Percentiles rank a stretch among this genome's conserved stretches.
Evolutionary conservation across 2,888 invertebrate species (phyloP).

Genomic region (Slavum lentiscoides): DNA sequence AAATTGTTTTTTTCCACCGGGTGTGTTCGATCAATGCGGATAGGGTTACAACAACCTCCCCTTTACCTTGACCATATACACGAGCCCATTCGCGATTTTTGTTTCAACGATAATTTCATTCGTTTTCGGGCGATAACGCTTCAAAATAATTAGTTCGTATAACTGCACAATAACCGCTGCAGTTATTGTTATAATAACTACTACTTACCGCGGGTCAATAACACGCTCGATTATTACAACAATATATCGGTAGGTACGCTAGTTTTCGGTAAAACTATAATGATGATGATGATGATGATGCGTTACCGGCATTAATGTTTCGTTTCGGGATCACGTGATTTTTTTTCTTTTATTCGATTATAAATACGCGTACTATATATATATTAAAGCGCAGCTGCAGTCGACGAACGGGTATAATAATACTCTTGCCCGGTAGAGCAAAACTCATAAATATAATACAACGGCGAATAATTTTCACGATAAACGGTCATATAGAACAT

Average conservation of each 20-base stretch:
- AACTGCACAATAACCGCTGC: no score
- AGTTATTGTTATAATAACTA: no score
- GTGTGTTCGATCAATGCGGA: no score
- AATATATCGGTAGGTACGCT: neutral
- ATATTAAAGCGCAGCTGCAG: neutral
- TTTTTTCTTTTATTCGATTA: no score
- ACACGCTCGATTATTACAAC: neutral
- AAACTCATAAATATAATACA: conserved; percentile 3
- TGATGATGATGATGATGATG: no score
- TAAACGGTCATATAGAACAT: conserved; percentile 3
- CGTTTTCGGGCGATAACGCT: neutral
- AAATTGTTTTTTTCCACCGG: no score
- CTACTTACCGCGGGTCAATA: neutral
- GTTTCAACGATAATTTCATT: neutral
- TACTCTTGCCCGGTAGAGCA: no score
- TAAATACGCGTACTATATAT: no score
- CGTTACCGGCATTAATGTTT: neutral
- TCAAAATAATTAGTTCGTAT: neutral
- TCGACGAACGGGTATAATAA: neutral
- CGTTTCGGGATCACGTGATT: neutral
- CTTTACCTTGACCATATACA: no score
- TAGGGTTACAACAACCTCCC: no score
- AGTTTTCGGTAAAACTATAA: neutral
- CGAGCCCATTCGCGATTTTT: neutral
- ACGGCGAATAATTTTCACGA: neutral